These are phyloP conservation scores for Diglossa cyanea DNA, from an alignment of 2,797 vertebrate genomes.

Conservation along the genomic window DNA sequence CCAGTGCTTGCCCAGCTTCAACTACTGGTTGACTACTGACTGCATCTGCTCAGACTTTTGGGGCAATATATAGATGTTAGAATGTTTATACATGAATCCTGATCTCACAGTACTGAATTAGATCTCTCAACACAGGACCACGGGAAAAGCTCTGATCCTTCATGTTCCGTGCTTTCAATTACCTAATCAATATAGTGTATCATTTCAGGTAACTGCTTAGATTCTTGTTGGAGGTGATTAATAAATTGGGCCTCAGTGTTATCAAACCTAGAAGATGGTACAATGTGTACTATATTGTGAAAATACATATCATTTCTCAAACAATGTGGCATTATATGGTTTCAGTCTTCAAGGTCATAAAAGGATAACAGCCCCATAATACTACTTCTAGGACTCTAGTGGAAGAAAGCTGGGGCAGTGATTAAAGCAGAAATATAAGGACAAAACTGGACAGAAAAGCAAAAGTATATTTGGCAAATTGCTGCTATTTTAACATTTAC, in stretches of 20 bases:
- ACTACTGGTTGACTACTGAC: not conserved
- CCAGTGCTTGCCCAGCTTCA: not conserved
- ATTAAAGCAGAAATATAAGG: not conserved
- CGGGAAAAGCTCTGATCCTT: not conserved
- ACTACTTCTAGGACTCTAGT: not conserved
- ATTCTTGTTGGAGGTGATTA: not conserved
- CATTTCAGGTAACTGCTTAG: not conserved
- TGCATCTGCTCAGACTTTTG: not conserved
- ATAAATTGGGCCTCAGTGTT: not conserved
- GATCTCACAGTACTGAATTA: not conserved
- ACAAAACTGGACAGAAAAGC: not conserved
- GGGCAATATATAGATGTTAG: not conserved
- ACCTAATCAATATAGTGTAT: not conserved
- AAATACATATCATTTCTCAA: not conserved
- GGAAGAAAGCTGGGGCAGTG: not conserved
- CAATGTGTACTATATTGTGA: not conserved
- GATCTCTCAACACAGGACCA: not conserved
- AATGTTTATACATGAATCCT: not conserved
- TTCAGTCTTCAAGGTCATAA: not conserved
- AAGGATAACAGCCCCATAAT: not conserved
- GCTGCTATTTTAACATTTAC: not conserved
- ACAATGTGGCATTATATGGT: not conserved
- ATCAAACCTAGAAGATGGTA: not conserved
- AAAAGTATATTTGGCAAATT: not conserved
- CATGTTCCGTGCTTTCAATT: not conserved